Evolutionary conservation across 2,113 vertebrate genomes (phyloP), one percentile per base, ranked within the genome.

Genomic region (Microtus richardsoni): DNA sequence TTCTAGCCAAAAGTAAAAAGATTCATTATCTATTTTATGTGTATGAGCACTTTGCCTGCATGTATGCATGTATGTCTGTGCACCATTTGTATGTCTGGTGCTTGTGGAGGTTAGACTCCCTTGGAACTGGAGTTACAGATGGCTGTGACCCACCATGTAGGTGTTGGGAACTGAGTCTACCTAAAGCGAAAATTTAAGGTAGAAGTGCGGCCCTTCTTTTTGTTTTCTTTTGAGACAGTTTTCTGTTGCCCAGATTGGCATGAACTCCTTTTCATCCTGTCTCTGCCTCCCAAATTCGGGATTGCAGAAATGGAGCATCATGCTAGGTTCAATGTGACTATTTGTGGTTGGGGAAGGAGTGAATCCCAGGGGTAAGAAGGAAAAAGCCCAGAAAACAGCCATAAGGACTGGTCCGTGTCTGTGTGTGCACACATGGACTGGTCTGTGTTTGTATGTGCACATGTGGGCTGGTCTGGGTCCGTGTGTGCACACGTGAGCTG

Each of bases 401-500:
- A n/a, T 7, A 21, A n/a, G 36, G 30, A 19, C 11, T 54, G 52
- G 49, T 80, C 19, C 2, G 0, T 24, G 33, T 58, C 68, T 7
- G 14, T 70, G 68, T 70, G 16, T 64, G 9, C 5, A 58, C 54
- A 19, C 5, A 17, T 58, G 16, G 5, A 17, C 54, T 58, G 54
- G 17, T 19, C 54, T 19, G 16, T 54, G 54, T 54, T 5, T 54
- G 16, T 54, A 17, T 54, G 54, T 54, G 54, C 54, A 54, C 54
- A 1, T 54, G 52, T 54, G 52, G 1, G 52, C 11, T 54, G 52
- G 52, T 16, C 47, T 1, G 33, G 2, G 0, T 8, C 30, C 0
- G 4, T 33, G 16, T 4, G 3, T 64, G 24, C 54, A 54, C 52
- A 0, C 5, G 52, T 54, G 14, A 5, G 52, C 11, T 54, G 49